phyloP scores from a whole-genome alignment of 2,113 vertebrate species.

The Tragelaphus imberbis region DNA sequence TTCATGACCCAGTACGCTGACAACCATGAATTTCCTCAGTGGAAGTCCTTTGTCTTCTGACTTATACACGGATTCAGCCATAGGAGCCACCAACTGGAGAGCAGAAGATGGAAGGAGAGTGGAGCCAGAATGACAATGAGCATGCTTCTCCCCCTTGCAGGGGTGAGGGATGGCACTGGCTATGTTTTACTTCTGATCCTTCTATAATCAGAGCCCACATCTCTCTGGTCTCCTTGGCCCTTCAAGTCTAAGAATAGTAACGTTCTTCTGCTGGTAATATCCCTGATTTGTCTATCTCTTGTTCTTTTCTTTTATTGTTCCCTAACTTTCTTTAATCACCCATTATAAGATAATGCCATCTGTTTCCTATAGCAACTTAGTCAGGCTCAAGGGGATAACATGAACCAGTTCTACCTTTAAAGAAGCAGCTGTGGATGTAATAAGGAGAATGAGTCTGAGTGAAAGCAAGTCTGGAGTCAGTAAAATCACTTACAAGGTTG shows the following conservation, averaged over 20 bases:
- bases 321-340: background rate
- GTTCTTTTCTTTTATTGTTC: background rate
- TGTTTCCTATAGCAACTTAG: background rate
- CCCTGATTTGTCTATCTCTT: background rate
- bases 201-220: background rate
- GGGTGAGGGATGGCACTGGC: background rate
- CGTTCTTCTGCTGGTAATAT: background rate
- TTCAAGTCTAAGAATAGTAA: background rate
- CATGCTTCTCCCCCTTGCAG: background rate
- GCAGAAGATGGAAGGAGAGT: background rate
- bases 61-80: background rate
- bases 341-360: background rate
- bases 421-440: background rate
- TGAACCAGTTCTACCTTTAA: background rate
- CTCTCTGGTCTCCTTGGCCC: background rate
- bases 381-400: background rate
- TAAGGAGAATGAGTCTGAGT: background rate
- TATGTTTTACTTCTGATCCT: background rate
- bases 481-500: background rate
- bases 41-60: background rate
- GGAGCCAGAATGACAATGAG: background rate
- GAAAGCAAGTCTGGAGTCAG: background rate
- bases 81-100: background rate
- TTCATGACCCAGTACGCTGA: background rate
- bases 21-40: background rate